These are phyloP conservation scores for Tachuris rubrigastra DNA, from an alignment of 2,113 vertebrate genomes.

Conservation along the genomic window DNA sequence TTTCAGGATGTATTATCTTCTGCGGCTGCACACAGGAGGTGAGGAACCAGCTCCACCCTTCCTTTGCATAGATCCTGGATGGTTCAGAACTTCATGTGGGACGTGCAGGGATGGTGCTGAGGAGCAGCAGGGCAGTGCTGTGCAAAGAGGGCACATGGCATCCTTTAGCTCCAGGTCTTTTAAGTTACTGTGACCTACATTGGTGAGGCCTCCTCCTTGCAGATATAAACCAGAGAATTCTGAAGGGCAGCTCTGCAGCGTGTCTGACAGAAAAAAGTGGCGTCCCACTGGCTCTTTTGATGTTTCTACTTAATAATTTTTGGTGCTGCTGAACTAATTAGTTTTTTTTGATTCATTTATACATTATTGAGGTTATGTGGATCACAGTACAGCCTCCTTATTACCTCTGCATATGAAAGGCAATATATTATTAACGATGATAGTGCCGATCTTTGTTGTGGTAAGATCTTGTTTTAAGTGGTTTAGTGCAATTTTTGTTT, in stretches of 20 bases:
- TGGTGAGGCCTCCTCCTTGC: background rate
- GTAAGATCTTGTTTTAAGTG: background rate
- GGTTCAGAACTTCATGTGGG: background rate
- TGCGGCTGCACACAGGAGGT: background rate
- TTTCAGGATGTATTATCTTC: constrained; percentile 13
- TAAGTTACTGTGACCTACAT: background rate
- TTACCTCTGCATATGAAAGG: constrained; percentile 20
- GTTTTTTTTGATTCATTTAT: constrained; percentile 35
- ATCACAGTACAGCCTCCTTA: background rate
- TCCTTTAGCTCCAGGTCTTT: background rate
- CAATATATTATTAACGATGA: background rate
- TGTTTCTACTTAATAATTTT: constrained; percentile 29
- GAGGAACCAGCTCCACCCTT: constrained; percentile 39
- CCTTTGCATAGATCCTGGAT: background rate
- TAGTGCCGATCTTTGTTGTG: background rate
- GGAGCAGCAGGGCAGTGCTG: background rate
- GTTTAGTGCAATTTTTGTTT: constrained; percentile 1
- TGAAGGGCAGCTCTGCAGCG: background rate
- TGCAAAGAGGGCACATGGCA: background rate
- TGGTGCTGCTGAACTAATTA: constrained; percentile 26
- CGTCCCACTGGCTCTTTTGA: background rate
- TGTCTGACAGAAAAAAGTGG: background rate
- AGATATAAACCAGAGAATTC: background rate
- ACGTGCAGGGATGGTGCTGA: background rate
- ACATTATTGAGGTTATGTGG: background rate